These are phyloP conservation scores for Craseonycteris thonglongyai DNA, from an alignment of 2,113 vertebrate genomes.

Conservation along the genomic window DNA sequence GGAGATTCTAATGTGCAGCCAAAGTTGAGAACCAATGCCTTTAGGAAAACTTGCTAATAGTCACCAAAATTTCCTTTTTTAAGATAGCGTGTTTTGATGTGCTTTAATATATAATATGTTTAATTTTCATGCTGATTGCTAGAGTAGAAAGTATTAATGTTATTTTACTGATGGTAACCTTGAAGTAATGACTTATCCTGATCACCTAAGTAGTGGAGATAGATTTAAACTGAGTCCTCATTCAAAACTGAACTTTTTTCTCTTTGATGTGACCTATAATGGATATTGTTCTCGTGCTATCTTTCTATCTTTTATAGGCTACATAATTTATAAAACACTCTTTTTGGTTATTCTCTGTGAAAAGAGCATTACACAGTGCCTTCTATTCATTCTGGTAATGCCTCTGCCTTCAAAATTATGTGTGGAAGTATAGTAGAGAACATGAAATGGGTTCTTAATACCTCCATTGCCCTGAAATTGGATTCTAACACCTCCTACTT, in stretches of 20 bases:
- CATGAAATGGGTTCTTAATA: neutral
- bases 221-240: neutral
- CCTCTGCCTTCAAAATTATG: neutral
- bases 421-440: neutral
- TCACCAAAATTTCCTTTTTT: neutral
- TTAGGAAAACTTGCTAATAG: neutral
- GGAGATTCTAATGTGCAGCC: neutral
- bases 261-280: neutral
- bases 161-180: neutral
- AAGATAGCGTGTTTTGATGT: neutral
- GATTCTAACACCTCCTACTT: neutral
- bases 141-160: neutral
- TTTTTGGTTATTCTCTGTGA: neutral
- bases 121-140: neutral
- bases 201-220: neutral
- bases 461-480: neutral
- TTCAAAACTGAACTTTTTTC: neutral
- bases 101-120: neutral
- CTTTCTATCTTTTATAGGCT: neutral
- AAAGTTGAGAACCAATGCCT: neutral
- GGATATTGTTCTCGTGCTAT: neutral
- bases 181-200: neutral
- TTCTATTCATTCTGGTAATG: neutral
- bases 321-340: neutral
- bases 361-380: neutral